A percentile compares a stretch with the other conserved stretches of the same genome.
Conservation (phyloP, 2,113 vertebrate genomes). For the Hemiprocne comata region DNA sequence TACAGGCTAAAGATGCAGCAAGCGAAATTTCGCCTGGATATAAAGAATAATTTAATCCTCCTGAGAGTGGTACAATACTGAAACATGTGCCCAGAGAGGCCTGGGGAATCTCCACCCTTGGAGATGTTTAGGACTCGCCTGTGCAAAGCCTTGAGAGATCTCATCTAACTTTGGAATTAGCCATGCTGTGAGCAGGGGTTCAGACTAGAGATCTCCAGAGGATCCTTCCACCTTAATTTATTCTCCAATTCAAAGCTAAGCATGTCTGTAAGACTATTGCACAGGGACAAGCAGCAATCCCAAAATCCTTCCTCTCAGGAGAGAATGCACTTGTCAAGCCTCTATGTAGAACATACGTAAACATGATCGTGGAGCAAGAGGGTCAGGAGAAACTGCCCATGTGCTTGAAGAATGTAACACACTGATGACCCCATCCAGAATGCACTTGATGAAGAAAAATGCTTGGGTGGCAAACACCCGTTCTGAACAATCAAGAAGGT, state of each 20-base stretch:
- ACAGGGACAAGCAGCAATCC: neutral
- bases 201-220: neutral
- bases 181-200: neutral
- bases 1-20: neutral
- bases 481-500: neutral
- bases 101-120: neutral
- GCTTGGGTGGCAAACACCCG: neutral
- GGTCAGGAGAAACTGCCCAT: neutral
- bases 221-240: neutral
- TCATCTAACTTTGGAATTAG: neutral
- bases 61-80: neutral
- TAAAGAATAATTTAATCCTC: neutral
- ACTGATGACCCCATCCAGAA: neutral
- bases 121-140: neutral
- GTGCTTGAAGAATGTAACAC: neutral
- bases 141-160: neutral
- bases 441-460: neutral
- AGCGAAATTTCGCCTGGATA: neutral
- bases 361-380: rapidly evolving
- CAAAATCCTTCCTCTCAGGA: neutral
- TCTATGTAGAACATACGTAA: neutral
- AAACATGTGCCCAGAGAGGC: neutral
- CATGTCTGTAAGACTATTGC: neutral
- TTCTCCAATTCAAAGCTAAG: neutral
- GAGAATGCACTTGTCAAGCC: neutral